Conservation (phyloP, 2,888 invertebrate genomes). For the Drosophila borealis region DNA sequence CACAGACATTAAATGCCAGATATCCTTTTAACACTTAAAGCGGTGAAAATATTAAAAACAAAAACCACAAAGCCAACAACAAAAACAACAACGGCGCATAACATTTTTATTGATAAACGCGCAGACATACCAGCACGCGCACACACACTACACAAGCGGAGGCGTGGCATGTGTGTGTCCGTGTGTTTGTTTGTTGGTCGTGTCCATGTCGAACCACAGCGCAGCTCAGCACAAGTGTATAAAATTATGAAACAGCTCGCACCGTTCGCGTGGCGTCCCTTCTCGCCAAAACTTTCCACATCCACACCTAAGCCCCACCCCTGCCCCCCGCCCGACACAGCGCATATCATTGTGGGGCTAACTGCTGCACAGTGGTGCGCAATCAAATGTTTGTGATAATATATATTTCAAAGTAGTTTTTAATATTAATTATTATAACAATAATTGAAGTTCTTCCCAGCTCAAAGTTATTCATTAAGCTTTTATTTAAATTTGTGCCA, state of each 20-base stretch:
- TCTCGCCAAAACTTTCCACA: constrained; percentile 19
- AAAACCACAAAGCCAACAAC: constrained; percentile 80
- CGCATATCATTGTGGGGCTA: constrained; percentile 19
- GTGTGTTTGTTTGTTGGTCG: constrained; percentile 53
- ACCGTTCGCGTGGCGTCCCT: constrained; percentile 55
- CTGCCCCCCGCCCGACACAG: constrained; percentile 3
- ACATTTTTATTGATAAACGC: constrained; percentile 82
- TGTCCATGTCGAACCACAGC: constrained; percentile 74
- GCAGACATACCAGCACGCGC: constrained; percentile 59
- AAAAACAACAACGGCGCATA: constrained; percentile 49
- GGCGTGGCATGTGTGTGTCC: constrained; percentile 23
- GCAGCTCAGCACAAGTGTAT: constrained; percentile 76
- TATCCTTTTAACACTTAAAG: constrained; percentile 82
- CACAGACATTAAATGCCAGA: constrained; percentile 71
- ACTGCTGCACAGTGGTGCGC: constrained; percentile 30
- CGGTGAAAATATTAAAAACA: constrained; percentile 78
- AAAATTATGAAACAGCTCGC: constrained; percentile 81
- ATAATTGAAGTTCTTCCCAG: too few species aligned
- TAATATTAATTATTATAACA: too few species aligned
- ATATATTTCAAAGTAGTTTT: too few species aligned
- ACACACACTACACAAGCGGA: constrained; percentile 12
- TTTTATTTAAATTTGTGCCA: neutral
- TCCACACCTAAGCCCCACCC: constrained; percentile 4
- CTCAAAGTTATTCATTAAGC: neutral
- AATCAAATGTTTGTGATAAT: too few species aligned